Conservation (phyloP, 1,140 invertebrate genomes). For the Leptestheria dahalacensis region DNA sequence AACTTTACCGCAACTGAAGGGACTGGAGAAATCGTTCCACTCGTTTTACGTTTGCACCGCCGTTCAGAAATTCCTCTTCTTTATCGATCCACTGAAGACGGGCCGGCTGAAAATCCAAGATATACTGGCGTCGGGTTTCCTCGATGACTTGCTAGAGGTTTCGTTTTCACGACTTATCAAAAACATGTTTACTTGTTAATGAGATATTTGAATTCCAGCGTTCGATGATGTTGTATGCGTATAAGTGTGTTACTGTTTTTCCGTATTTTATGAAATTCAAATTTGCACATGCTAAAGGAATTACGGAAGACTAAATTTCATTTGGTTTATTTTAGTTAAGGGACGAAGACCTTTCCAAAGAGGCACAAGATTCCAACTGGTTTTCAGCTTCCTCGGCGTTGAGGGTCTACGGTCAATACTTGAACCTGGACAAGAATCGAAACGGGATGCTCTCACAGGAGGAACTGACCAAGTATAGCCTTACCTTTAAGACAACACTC, state of each 20-base stretch:
- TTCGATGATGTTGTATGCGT: too few species aligned
- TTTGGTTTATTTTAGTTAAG: constrained; percentile 46
- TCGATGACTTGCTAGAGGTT: constrained; percentile 82
- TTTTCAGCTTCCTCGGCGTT: constrained; percentile 82
- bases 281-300: too few species aligned
- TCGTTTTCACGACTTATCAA: constrained; percentile 15
- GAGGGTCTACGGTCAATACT: constrained; percentile 79
- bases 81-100: constrained; percentile 73
- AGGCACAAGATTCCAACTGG: constrained; percentile 79
- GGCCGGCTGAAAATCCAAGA: constrained; percentile 80
- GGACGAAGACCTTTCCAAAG: constrained; percentile 67
- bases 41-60: constrained; percentile 93
- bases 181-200: constrained; percentile 1
- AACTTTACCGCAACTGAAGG: constrained; percentile 72
- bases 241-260: not conserved
- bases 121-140: constrained; percentile 75
- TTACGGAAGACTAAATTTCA: not conserved
- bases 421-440: constrained; percentile 84
- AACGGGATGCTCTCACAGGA: constrained; percentile 89
- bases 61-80: constrained; percentile 89
- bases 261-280: too few species aligned
- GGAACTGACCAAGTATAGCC: constrained; percentile 56
- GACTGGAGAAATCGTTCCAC: constrained; percentile 81
- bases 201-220: not conserved
- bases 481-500: not conserved